phyloP scores from a whole-genome alignment of 1,140 invertebrate genomes.

The Trypoxylus dichotomus region DNA sequence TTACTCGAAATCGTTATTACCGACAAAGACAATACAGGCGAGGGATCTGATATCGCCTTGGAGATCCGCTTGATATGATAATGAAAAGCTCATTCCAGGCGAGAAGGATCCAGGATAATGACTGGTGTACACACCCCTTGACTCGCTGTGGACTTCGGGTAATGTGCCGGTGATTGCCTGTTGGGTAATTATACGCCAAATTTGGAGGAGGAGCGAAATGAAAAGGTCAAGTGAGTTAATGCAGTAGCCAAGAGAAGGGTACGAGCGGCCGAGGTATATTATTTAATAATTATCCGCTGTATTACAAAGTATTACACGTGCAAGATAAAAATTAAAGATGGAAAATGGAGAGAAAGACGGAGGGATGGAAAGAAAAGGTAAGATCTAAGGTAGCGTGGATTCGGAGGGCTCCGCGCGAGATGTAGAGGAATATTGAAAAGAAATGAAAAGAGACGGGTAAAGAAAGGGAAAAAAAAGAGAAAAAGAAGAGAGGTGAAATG shows the following conservation, averaged over 20 bases:
- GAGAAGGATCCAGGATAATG: not conserved
- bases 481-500: constrained; percentile 22
- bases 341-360: not conserved
- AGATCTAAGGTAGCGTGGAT: not conserved
- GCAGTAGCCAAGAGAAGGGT: not conserved
- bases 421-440: constrained; percentile 11
- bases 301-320: not conserved
- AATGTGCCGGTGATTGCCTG: constrained; percentile 22
- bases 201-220: not conserved
- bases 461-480: not conserved
- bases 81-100: constrained; percentile 7
- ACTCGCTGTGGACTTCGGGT: not conserved
- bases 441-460: constrained; percentile 8
- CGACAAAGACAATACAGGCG: not conserved
- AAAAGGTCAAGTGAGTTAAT: not conserved
- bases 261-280: not conserved
- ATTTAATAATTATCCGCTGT: not conserved
- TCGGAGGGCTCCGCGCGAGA: not conserved
- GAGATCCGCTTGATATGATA: constrained; percentile 5
- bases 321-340: not conserved
- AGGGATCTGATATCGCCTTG: not conserved
- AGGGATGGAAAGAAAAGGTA: not conserved
- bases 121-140: not conserved
- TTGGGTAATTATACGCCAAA: constrained; percentile 11
- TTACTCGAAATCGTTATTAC: not conserved